Conservation (phyloP, 2,797 vertebrate genomes). For the Aeoliscus strigatus region DNA sequence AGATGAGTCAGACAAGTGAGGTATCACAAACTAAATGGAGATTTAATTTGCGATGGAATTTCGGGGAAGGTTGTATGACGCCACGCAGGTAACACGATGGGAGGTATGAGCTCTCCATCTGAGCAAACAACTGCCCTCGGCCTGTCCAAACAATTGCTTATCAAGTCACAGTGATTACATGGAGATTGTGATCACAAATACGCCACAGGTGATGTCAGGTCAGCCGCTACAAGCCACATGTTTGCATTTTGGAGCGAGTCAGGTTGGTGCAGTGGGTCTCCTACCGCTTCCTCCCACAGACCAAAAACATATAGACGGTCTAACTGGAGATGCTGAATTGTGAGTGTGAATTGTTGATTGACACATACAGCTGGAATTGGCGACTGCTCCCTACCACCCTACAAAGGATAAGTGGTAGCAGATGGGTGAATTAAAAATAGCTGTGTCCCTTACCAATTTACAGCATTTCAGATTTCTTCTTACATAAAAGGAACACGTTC, state of each 20-base stretch:
- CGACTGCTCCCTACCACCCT: too few species aligned
- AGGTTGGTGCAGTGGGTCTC: too few species aligned
- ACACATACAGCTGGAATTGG: too few species aligned
- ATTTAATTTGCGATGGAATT: slow-evolving; percentile 68
- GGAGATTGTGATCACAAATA: slow-evolving; percentile 51
- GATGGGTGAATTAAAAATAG: too few species aligned
- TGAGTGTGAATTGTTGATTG: too few species aligned
- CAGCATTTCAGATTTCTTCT: slow-evolving; percentile 19
- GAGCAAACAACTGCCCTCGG: slow-evolving; percentile 62
- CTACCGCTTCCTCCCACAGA: too few species aligned
- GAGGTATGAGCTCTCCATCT: slow-evolving; percentile 49
- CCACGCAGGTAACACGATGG: slow-evolving; percentile 52
- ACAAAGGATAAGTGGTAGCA: too few species aligned
- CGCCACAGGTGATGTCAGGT: slow-evolving; percentile 48
- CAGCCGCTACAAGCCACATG: slow-evolving; percentile 9
- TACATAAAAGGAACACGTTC: slow-evolving; percentile 14
- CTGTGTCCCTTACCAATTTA: too few species aligned
- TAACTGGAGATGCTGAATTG: too few species aligned
- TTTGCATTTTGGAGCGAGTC: too few species aligned
- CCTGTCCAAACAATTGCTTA: slow-evolving; percentile 71
- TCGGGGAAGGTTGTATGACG: slow-evolving; percentile 19
- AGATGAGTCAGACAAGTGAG: slow-evolving; percentile 55
- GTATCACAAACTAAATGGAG: slow-evolving; percentile 53
- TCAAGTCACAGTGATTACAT: slow-evolving; percentile 66
- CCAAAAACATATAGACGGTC: too few species aligned